These are phyloP conservation scores for Phaenicophaeus curvirostris DNA, from an alignment of 2,797 vertebrate genomes.

Conservation along the genomic window DNA sequence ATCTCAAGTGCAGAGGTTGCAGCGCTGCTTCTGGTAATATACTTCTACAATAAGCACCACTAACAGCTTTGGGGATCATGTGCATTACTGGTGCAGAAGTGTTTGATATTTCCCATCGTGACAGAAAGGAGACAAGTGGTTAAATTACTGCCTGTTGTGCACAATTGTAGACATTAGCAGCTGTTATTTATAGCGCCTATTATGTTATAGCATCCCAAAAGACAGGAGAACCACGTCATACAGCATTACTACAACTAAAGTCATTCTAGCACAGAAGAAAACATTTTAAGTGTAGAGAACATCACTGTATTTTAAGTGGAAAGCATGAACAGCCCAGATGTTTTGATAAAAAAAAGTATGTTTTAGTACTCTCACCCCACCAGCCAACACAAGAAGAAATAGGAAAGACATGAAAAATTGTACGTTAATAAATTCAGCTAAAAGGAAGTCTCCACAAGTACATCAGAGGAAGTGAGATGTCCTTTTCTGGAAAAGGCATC, in stretches of 20 bases:
- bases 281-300: neutral
- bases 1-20: neutral
- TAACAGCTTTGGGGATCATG: neutral
- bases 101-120: neutral
- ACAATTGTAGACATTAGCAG: conserved; percentile 29
- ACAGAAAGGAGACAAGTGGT: conserved; percentile 24
- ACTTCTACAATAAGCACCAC: neutral
- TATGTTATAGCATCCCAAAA: conserved; percentile 40
- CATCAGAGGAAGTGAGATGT: neutral
- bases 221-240: conserved; percentile 12
- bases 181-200: conserved; percentile 47
- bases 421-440: neutral
- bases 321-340: neutral
- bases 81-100: neutral
- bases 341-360: conserved; percentile 5
- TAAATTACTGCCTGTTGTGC: conserved; percentile 43
- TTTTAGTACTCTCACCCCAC: neutral
- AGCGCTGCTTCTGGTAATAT: neutral
- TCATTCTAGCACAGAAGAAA: neutral
- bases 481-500: neutral
- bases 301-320: neutral
- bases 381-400: neutral
- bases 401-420: neutral
- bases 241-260: conserved; percentile 41
- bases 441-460: neutral